Evolutionary conservation across 2,888 invertebrate species (phyloP).

Genomic region (Mystacides longicornis): DNA sequence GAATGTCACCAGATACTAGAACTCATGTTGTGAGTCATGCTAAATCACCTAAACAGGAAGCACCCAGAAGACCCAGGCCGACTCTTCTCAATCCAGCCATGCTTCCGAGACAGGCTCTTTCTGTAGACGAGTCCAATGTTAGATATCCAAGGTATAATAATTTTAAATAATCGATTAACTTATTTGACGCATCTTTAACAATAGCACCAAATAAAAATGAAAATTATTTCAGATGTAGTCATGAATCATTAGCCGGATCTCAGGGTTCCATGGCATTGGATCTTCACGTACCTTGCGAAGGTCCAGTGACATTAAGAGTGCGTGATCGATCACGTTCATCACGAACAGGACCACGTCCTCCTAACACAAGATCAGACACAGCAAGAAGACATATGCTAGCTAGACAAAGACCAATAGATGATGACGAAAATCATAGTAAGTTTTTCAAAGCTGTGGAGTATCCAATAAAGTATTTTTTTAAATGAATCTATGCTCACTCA

Average conservation of each 20-base stretch:
- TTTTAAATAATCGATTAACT: no score
- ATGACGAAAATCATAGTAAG: slow-evolving; percentile 39
- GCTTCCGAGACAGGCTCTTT: slow-evolving; percentile 71
- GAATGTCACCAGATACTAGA: slow-evolving; percentile 33
- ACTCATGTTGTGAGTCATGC: slow-evolving; percentile 12
- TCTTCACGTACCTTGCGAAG: slow-evolving; percentile 52
- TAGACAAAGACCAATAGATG: slow-evolving; percentile 69
- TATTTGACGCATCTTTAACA: neutral
- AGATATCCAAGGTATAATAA: slow-evolving; percentile 18
- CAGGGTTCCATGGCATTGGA: slow-evolving; percentile 73
- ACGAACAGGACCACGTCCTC: slow-evolving; percentile 9
- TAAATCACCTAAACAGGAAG: slow-evolving; percentile 28
- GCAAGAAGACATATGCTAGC: slow-evolving; percentile 67
- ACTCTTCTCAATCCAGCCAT: slow-evolving; percentile 54
- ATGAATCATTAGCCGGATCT: slow-evolving; percentile 50
- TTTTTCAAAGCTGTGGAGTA: neutral
- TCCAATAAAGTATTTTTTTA: no score
- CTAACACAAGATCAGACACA: slow-evolving; percentile 42
- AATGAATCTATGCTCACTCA: no score
- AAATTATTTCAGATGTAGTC: slow-evolving; percentile 36
- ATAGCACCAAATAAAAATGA: neutral
- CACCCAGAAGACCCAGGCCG: slow-evolving; percentile 32
- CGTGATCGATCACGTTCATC: slow-evolving; percentile 48
- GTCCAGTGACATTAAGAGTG: slow-evolving; percentile 50
- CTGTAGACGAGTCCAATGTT: slow-evolving; percentile 64